These are phyloP conservation scores for Andrena chrysosceles DNA, from an alignment of 2,888 invertebrate species.

Conservation along the genomic window DNA sequence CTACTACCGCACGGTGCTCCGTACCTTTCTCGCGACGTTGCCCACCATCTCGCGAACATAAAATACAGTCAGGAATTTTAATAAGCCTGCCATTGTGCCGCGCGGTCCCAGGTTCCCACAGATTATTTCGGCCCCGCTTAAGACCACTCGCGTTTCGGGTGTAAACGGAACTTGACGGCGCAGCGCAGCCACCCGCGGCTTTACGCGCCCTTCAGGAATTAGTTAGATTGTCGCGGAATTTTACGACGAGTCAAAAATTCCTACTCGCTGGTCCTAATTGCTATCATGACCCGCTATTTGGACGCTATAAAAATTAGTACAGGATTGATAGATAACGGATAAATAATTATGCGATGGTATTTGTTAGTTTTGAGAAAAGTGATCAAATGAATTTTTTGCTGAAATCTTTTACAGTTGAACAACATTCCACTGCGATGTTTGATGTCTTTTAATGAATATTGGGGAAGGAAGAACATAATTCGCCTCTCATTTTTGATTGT, in stretches of 20 bases:
- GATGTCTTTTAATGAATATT: too few relatives aligned
- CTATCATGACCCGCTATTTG: background rate
- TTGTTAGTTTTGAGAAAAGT: too few relatives aligned
- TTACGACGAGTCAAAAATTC: conserved; percentile 64
- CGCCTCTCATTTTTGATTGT: too few relatives aligned
- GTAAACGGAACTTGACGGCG: conserved; percentile 68
- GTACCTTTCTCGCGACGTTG: conserved; percentile 62
- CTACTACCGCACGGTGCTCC: conserved; percentile 52
- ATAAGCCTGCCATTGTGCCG: conserved; percentile 81
- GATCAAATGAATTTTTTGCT: too few relatives aligned
- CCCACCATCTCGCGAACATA: conserved; percentile 76
- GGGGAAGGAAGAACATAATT: too few relatives aligned
- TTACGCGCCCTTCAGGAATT: conserved; percentile 62
- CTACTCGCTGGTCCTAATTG: conserved; percentile 9
- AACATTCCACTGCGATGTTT: too few relatives aligned
- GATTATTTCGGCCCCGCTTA: conserved; percentile 74
- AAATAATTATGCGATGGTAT: too few relatives aligned
- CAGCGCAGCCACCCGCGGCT: conserved; percentile 67
- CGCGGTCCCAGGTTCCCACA: conserved; percentile 76
- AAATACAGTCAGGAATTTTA: conserved; percentile 82
- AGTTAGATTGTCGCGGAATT: conserved; percentile 71
- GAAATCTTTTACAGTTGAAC: too few relatives aligned
- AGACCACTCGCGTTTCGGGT: conserved; percentile 70
- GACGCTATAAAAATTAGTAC: background rate
- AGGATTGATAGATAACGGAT: background rate